Evolutionary conservation across 2,797 vertebrate genomes (phyloP).

Genomic region (Syngnathus acus): DNA sequence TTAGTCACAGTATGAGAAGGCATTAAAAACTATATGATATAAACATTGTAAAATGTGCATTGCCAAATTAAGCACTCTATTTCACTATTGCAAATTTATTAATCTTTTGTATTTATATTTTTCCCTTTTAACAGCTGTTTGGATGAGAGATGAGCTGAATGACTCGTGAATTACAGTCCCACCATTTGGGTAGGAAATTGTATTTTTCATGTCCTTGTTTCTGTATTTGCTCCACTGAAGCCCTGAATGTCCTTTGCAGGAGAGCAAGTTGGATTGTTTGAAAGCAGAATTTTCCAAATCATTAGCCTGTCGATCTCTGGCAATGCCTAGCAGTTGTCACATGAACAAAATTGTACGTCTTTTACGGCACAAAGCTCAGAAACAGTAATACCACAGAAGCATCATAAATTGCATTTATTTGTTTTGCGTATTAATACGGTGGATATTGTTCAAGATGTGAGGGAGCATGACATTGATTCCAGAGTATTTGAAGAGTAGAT

Average conservation of each 20-base stretch:
- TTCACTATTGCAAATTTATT: background rate
- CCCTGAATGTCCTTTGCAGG: slow-evolving; percentile 37
- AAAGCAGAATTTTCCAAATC: slow-evolving; percentile 45
- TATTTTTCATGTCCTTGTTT: slow-evolving; percentile 43
- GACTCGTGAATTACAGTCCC: slow-evolving; percentile 17
- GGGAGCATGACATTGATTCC: slow-evolving; percentile 4
- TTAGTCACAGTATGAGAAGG: no score
- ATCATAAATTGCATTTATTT: slow-evolving; percentile 32
- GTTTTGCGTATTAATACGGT: slow-evolving; percentile 16
- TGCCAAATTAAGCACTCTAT: no score
- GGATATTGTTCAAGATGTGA: slow-evolving; percentile 11
- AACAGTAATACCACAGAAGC: slow-evolving; percentile 4
- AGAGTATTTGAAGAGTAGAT: background rate
- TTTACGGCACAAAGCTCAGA: slow-evolving; percentile 2
- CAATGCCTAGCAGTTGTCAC: slow-evolving; percentile 7
- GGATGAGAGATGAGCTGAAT: slow-evolving; percentile 9
- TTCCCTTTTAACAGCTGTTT: background rate
- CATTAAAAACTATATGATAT: no score
- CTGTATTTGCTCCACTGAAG: slow-evolving; percentile 8
- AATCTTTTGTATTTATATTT: background rate
- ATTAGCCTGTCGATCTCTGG: slow-evolving; percentile 45
- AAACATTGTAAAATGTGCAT: no score
- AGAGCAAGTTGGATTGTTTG: slow-evolving; percentile 34
- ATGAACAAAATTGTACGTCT: background rate
- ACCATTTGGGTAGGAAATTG: background rate